Evolutionary conservation across 2,797 vertebrate genomes (phyloP), one percentile per base, ranked within the genome.

Genomic region (Distichodus sexfasciatus): DNA sequence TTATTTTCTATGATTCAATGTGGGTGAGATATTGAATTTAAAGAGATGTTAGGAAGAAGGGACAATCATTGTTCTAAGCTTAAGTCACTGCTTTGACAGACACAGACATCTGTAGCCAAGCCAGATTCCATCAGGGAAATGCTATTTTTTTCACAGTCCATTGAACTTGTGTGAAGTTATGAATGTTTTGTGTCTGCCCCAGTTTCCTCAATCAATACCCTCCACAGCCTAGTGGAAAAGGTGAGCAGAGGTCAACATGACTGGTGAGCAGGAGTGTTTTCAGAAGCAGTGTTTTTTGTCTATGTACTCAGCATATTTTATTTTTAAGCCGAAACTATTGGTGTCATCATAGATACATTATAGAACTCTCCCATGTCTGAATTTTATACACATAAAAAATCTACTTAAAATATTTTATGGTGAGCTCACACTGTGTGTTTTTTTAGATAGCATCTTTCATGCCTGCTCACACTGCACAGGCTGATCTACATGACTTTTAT

Each of bases 181-280:
- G 9, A 66, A 24, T 48, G n/a, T 29, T 57, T 66, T 57, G 61
- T 24, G 11, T 62, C 43, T 70, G 71, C 66, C 66, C 71, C 36
- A 51, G 46, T 66, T 70, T 69, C 65, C 66, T 74, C 50, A 57
- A 46, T 66, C 24, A 80, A 60, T 44, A 21, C 51, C 31, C 23
- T 33, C 43, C 31, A 41, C 28, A 9, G 35, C 8, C 21, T 23
- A 26, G 43, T 48, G 58, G 67, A 29, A 69, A 66, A 72, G 15
- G n/a, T 35, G 12, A 76, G 82, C 83, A 89, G 85, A 74, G 47
- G 14, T 58, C 75, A 76, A 84, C 76, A 84, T 8, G 7, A 10
- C 36, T 48, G 24, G 19, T 24, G 19, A 28, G 7, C 7, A 48
- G 60, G 28, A 2, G 9, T 68, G 38, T 23, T 62, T 58, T 53